Conservation (phyloP, 2,888 invertebrate species). For the Spatulosminthurus flaviceps region DNA sequence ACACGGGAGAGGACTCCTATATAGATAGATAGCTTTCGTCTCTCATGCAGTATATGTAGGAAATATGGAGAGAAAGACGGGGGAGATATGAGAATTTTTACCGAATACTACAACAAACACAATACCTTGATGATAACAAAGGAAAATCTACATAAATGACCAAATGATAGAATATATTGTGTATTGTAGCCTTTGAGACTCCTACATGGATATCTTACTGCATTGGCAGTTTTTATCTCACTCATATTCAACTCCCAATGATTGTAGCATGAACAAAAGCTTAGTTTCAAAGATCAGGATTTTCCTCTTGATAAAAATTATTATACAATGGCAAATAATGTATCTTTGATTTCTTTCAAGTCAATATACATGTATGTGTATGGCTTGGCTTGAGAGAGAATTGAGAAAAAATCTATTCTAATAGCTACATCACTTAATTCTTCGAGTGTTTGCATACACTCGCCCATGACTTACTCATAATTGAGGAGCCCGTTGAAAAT, state of each 20-base stretch:
- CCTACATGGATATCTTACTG: slow-evolving; percentile 2
- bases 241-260: slow-evolving; percentile 15
- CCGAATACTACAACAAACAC: slow-evolving; percentile 18
- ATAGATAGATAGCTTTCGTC: too few species aligned
- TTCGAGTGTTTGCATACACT: too few species aligned
- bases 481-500: slow-evolving; percentile 9
- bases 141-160: slow-evolving; percentile 9
- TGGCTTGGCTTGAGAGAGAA: too few species aligned
- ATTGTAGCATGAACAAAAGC: slow-evolving; percentile 37
- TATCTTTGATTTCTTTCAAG: background rate
- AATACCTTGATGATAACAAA: slow-evolving; percentile 20
- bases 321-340: background rate
- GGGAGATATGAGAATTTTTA: background rate
- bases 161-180: slow-evolving; percentile 28
- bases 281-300: slow-evolving; percentile 31
- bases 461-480: background rate
- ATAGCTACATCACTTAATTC: too few species aligned
- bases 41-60: too few species aligned
- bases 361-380: background rate
- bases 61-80: too few species aligned
- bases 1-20: too few species aligned
- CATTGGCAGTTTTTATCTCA: slow-evolving; percentile 29
- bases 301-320: background rate
- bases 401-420: too few species aligned
- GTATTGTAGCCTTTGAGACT: background rate